Evolutionary conservation across 2,113 vertebrate genomes (phyloP), one percentile per base, ranked within the genome.

Genomic region (Murina feae): DNA sequence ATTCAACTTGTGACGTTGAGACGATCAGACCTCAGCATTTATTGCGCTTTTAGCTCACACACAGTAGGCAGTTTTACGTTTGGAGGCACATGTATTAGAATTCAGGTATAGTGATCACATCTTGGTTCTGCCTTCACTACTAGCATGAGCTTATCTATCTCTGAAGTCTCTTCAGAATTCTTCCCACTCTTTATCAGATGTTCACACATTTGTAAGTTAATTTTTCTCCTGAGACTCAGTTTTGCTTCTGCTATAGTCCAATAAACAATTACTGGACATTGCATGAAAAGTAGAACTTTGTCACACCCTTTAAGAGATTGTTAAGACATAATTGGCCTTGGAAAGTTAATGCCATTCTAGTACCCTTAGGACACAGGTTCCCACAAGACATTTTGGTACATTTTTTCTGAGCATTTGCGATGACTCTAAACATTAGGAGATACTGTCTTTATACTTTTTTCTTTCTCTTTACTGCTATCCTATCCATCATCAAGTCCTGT

Each of bases 241-340:
- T 88, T 86, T 17, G 1, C 8, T 66, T 96, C 51, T 93, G 47
- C 78, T 93, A 28, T 44, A n/a, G 44, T 58, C 60, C 9, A 42
- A 28, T 89, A 76, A 76, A 58, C 55, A 92, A 94, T 93, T 93
- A 60, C 20, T 58, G 39, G 39, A 1, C 53, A 84, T 53, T 90
- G 20, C 18, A 60, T 79, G 32, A 76, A 82, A 94, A 89, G 63
- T 0, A 84, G 21, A 84, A 63, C 4, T n/a, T 95, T 72, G 90
- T 84, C 16, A 53, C 74, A 76, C 63, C 16, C 28, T 78, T 86
- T 49, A 96, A 94, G 80, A 93, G 87, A 92, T 25, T 69, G 60
- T 65, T 58, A 89, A 58, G 63, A 76, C 75, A 88, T 90, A 92
- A 86, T 66, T 90, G 83, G 17, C 42, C 81, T 78, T 69, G 9